Base-by-base conservation (phyloP, 2,797 vertebrate species). In the Macropus fuliginosus region DNA sequence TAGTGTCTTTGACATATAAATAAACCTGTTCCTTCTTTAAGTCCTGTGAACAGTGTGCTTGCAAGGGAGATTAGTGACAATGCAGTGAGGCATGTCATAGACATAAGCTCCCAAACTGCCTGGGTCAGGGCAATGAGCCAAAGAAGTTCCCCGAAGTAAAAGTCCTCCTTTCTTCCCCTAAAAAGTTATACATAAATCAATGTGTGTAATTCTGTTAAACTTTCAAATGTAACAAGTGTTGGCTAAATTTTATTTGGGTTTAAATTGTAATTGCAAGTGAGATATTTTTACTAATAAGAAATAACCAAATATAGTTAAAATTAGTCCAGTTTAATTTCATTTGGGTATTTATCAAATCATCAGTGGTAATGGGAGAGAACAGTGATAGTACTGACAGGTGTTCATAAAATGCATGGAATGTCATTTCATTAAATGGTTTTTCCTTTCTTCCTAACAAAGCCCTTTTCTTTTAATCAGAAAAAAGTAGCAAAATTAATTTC, bases 301-400 rank as follows among this genome's bases (percentile, higher is more conserved):
- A 46, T 24, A 81, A 91, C n/a, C 92, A 96, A 95, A 46, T 92
- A 91, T 96, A 93, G 21, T 54, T 94, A 74, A 59, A 55, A 94
- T 55, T 54, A 90, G 5, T 92, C 27, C 91, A 93, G 93, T 29
- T 59, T 94, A 93, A 90, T 90, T 46, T 74, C 89, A 90, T 95
- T 97, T 29, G 28, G 96, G 91, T 95, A 55, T 94, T 91, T 95
- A 54, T 95, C 95, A 93, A 95, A 54, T 94, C 92, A 91, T 55
- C 93, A 55, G 31, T 95, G 57, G 46, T 31, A 94, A 91, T 57
- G 11, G 29, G 50, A 95, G 50, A 95, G 56, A 95, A 54, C 81
- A 91, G 29, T 81, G 14, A 90, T 93, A 96, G 91, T 93, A 91
- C 29, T 57, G 13, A 94, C 28, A 92, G 62, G 46, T 89, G n/a